Evolutionary conservation across 2,113 vertebrate genomes (phyloP).

Genomic region (Agelaius phoeniceus): DNA sequence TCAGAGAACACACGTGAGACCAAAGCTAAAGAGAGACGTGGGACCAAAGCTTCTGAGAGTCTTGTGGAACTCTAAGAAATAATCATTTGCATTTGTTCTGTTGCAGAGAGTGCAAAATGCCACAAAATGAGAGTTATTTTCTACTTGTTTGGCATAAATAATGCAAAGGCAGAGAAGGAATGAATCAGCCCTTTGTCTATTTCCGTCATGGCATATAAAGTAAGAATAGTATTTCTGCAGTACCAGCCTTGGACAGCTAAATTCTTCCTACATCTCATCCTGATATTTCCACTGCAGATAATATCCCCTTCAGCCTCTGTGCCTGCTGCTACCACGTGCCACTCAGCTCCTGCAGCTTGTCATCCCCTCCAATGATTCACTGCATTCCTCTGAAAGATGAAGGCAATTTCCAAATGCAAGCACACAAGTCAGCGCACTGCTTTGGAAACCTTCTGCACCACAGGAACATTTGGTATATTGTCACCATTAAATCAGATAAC

Average conservation of each 20-base stretch:
- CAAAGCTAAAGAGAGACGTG: not conserved
- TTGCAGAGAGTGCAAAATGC: not conserved
- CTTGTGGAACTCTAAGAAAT: not conserved
- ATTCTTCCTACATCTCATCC: not conserved
- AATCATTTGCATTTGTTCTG: not conserved
- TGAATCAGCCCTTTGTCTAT: not conserved
- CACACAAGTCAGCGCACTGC: not conserved
- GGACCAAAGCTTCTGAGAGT: too few species aligned
- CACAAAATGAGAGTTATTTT: not conserved
- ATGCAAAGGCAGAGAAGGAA: not conserved
- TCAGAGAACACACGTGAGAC: not conserved
- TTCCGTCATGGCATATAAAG: not conserved
- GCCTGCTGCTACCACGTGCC: not conserved
- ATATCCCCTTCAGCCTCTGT: not conserved
- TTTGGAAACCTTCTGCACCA: constrained; percentile 27
- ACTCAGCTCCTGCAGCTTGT: not conserved
- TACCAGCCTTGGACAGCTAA: not conserved
- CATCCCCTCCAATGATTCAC: not conserved
- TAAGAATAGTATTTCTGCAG: not conserved
- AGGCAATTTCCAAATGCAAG: constrained; percentile 10
- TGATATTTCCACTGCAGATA: not conserved
- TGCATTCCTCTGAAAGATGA: not conserved
- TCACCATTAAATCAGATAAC: constrained; percentile 6
- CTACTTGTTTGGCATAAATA: not conserved
- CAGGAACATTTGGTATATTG: constrained; percentile 5